phyloP scores from a whole-genome alignment of 2,888 invertebrate species.

The Caenorhabditis sp. region DNA sequence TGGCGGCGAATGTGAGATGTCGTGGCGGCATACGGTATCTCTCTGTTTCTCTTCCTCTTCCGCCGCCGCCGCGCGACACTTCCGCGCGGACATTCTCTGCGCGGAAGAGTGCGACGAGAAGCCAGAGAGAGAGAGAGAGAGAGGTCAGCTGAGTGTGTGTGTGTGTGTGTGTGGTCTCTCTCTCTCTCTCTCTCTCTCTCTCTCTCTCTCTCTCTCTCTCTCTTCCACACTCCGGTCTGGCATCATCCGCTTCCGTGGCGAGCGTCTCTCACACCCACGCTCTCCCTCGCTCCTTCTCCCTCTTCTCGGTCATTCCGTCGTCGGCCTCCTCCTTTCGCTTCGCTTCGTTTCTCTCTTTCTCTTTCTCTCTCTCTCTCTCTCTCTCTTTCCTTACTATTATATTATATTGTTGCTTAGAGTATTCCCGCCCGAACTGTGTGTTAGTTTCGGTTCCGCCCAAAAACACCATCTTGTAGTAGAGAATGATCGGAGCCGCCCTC shows the following conservation, averaged over 20 bases:
- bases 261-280: neutral
- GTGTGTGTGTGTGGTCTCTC: conserved; percentile 3
- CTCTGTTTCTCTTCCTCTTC: no score
- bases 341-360: neutral
- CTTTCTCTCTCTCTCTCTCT: neutral
- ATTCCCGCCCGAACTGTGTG: no score
- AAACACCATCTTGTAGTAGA: conserved; percentile 1
- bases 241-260: neutral
- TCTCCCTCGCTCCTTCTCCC: neutral
- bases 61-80: no score
- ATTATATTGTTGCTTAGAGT: conserved; percentile 20
- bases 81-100: no score
- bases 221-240: neutral
- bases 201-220: neutral
- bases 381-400: conserved; percentile 34
- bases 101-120: no score
- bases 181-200: neutral
- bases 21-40: no score
- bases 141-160: conserved; percentile 41
- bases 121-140: conserved; percentile 36
- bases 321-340: no score
- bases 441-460: neutral
- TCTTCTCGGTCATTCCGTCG: neutral
- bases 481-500: conserved; percentile 42
- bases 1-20: no score